These are phyloP conservation scores for Darevskia mixta DNA, from an alignment of 2,797 vertebrate genomes.

Conservation along the genomic window DNA sequence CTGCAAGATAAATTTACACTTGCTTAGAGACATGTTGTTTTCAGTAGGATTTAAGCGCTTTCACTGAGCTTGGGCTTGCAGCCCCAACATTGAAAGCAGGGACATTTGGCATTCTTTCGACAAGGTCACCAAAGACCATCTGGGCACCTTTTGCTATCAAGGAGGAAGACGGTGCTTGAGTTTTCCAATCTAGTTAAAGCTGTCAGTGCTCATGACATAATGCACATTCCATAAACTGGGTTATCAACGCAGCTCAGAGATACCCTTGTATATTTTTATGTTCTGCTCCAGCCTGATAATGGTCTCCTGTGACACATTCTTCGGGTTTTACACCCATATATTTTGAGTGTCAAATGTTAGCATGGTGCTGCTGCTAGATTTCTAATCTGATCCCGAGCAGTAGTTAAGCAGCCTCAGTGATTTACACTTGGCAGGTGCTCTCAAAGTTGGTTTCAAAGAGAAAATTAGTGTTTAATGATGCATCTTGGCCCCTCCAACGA, in stretches of 20 bases:
- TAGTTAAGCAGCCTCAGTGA: constrained; percentile 13
- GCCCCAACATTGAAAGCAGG: constrained; percentile 54
- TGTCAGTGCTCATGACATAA: constrained; percentile 64
- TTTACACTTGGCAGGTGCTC: constrained; percentile 16
- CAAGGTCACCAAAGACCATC: constrained; percentile 57
- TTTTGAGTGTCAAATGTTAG: constrained; percentile 56
- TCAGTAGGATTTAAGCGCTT: constrained; percentile 20
- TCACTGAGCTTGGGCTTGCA: background rate
- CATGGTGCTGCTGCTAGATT: constrained; percentile 41
- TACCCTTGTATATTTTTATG: constrained; percentile 60
- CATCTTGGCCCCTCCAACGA: constrained; percentile 15
- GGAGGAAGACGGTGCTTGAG: constrained; percentile 35
- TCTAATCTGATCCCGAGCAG: constrained; percentile 48
- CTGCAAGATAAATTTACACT: background rate
- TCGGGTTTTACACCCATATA: constrained; percentile 59
- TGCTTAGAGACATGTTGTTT: background rate
- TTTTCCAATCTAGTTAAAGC: constrained; percentile 70
- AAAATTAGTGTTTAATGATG: constrained; percentile 55
- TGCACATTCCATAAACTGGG: constrained; percentile 59
- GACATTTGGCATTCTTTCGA: constrained; percentile 61
- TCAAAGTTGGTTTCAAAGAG: constrained; percentile 45
- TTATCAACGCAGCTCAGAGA: constrained; percentile 64
- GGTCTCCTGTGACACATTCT: constrained; percentile 60
- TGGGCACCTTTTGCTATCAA: constrained; percentile 49
- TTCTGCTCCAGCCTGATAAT: constrained; percentile 55